Base-by-base conservation (phyloP, 2,113 vertebrate species). In the Oceanites oceanicus region DNA sequence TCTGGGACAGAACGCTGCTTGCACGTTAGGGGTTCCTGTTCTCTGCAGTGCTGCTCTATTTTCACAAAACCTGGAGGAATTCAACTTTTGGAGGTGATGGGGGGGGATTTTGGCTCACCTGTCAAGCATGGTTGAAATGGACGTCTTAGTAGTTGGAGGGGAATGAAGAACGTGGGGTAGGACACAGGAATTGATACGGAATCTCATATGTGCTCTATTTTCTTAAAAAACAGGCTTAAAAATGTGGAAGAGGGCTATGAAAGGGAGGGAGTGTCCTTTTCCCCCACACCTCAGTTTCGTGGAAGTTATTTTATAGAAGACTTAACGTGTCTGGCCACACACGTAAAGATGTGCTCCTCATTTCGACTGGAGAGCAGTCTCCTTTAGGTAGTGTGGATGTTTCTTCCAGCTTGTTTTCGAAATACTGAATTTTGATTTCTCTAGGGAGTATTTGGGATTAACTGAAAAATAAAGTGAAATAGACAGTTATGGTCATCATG, bases 291-390 rank as follows among this genome's bases (percentile, higher is more conserved):
- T 88, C 15, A 6, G 12, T 40, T 73, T 70, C 19, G 25, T 0
- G 6, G 44, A 36, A 44, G 34, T 52, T 82, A 21, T 73, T 70
- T 78, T 50, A 15, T 36, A 66, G 55, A 67, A 27, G 50, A 22
- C 6, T 55, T 76, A 29, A 26, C 25, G 49, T 63, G 26, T 85
- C 53, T 70, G 67, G 50, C 40, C 23, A 40, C 9, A 32, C 27
- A 10, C 3, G 2, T 22, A 18, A 62, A 19, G 50, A 38, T 0
- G 5, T 59, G 36, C 40, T 77, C 18, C 59, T 81, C 0, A 0
- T 29, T 72, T 53, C 16, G 15, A n/a, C 52, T 32, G 30, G 40
- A 49, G 52, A 47, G 30, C 30, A 78, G 30, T 19, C 40, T 45
- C 19, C 71, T 78, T 22, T 20, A 50, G 65, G n/a, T 36, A 40